Base-by-base conservation (phyloP, 2,797 vertebrate species). In the Peromyscus attwateri region DNA sequence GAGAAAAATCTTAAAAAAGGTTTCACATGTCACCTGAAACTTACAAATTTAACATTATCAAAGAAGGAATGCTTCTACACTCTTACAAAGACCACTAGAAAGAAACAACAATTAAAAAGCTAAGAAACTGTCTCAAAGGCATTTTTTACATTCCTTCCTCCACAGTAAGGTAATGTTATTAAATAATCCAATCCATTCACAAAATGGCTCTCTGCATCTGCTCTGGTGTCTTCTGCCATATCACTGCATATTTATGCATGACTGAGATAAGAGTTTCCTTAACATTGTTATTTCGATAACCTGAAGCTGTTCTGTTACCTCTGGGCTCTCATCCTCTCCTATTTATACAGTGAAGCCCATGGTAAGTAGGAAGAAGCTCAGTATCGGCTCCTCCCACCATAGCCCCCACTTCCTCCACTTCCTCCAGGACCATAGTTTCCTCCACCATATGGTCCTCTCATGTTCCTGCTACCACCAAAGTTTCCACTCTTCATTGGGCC, bases 321-420 rank as follows among this genome's bases (percentile, higher is more conserved):
- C 99, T 99, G 99, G 99, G 99, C 99, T 99, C 99, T 99, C 99
- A 99, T 99, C 99, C 99, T 99, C 99, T 99, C 99, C 99, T 99
- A 99, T 99, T 99, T 99, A 99, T 99, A 99, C 99, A 99, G 99
- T 99, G 99, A 99, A 99, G 99, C 99, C 99, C n/a, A n/a, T n/a
- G n/a, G n/a, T n/a, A n/a, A n/a, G n/a, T n/a, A n/a, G n/a, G n/a
- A n/a, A n/a, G n/a, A n/a, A n/a, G n/a, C n/a, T n/a, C n/a, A n/a
- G n/a, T n/a, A n/a, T n/a, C n/a, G n/a, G n/a, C n/a, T n/a, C n/a
- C n/a, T n/a, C n/a, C n/a, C n/a, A n/a, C n/a, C n/a, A n/a, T n/a
- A n/a, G n/a, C n/a, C n/a, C n/a, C n/a, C n/a, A n/a, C n/a, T n/a
- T n/a, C n/a, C n/a, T n/a, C n/a, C n/a, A n/a, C n/a, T n/a, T n/a